These are phyloP conservation scores for Egretta garzetta DNA, from an alignment of 2,113 vertebrate species.

Conservation along the genomic window DNA sequence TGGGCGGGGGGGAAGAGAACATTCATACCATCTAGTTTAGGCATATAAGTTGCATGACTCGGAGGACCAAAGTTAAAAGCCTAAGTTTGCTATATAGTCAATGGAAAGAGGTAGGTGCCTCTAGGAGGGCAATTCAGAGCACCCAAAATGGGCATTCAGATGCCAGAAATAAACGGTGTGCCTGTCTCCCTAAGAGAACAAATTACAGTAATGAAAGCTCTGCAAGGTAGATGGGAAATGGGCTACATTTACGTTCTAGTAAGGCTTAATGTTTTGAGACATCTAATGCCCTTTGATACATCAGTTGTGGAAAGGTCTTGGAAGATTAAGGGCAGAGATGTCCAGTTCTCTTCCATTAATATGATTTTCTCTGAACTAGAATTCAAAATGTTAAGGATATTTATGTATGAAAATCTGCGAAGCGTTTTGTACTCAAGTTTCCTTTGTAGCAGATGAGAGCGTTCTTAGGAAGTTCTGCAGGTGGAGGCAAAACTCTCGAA, in stretches of 20 bases:
- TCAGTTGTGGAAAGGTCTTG: not conserved
- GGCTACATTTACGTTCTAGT: constrained; percentile 28
- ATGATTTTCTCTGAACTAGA: not conserved
- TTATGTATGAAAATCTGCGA: constrained; percentile 32
- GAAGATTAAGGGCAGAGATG: constrained; percentile 61
- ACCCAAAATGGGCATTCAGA: constrained; percentile 52
- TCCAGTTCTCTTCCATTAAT: constrained; percentile 30
- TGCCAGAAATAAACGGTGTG: constrained; percentile 30
- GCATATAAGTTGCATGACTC: constrained; percentile 20
- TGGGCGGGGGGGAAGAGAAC: constrained; percentile 21
- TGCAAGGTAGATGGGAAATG: constrained; percentile 23
- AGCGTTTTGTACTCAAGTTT: constrained; percentile 32
- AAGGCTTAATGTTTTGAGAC: constrained; percentile 43
- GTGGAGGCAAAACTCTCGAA: constrained; percentile 73
- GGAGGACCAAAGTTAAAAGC: constrained; percentile 9
- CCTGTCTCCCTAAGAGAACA: constrained; percentile 51
- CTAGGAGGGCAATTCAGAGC: constrained; percentile 44
- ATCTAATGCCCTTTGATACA: constrained; percentile 39
- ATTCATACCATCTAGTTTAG: constrained; percentile 64
- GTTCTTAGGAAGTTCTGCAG: constrained; percentile 64
- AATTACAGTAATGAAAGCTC: constrained; percentile 4
- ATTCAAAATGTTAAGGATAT: constrained; percentile 2
- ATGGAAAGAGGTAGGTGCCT: constrained; percentile 70
- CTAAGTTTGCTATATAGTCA: constrained; percentile 35
- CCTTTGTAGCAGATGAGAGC: constrained; percentile 51